Evolutionary conservation across 2,797 vertebrate species (phyloP), one percentile per base, ranked within the genome.

Genomic region (Tiaroga cobitis): DNA sequence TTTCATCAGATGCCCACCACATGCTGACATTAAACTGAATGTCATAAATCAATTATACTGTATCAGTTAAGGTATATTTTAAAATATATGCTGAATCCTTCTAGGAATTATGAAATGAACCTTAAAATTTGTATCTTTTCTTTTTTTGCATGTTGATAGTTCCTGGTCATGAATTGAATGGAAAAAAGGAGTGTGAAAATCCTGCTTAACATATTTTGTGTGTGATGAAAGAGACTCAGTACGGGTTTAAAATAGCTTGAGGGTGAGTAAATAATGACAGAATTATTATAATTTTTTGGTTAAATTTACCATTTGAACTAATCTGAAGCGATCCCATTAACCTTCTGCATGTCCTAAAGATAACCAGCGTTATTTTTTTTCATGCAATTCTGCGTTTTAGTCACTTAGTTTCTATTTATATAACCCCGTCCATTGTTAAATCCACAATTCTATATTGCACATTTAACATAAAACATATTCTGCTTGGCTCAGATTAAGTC

Each of bases 211-310:
- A n/a, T 8, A 0, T 16, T n/a, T 72, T 72, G 69, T 26, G 11
- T 70, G 69, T n/a, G 37, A 72, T 43, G 24, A 37, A 72, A 15
- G 69, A 15, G 39, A 43, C 10, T 70, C 39, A 41, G n/a, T 24
- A 24, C 8, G 11, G 24, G 11, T 72, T 72, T 41, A 43, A n/a
- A n/a, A 43, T 13, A 72, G 69, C 43, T 46, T 46, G 43, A 15
- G 43, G 13, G 43, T 15, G 13, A 46, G 39, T 46, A 26, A 29
- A 46, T 46, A 1, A 18, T 72, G 24, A 15, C 7, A 43, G 11
- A 8, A 26, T 43, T n/a, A 2, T 34, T 0, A 2, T 0, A 0
- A 18, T 26, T 46, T 54, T 26, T 43, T 43, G 69, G 11, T 72
- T 72, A n/a, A 46, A 72, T 29, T 16, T 32, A 32, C 6, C 26